Evolutionary conservation across 2,113 vertebrate species (phyloP).

Genomic region (Rhinopomastus cyanomelas): DNA sequence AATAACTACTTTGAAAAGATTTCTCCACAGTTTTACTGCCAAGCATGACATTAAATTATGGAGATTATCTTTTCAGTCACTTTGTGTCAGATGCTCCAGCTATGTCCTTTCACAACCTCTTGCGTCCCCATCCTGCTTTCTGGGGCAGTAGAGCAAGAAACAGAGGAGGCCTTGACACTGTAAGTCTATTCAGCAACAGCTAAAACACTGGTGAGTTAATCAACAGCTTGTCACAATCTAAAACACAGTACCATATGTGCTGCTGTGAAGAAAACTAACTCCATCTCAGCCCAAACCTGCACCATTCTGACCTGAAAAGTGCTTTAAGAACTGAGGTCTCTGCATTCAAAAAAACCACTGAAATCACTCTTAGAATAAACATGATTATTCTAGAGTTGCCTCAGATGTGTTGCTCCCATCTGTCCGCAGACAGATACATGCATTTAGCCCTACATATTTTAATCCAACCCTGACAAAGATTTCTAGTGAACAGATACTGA

Average conservation of each 20-base stretch:
- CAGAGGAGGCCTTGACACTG: not conserved
- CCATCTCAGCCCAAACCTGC: not conserved
- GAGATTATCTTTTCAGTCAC: not conserved
- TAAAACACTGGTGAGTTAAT: not conserved
- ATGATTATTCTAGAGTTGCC: not conserved
- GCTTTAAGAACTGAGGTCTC: not conserved
- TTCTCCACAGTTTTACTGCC: not conserved
- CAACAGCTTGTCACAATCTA: not conserved
- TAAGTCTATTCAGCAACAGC: not conserved
- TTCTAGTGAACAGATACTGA: not conserved
- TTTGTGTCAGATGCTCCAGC: not conserved
- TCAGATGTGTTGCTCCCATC: not conserved
- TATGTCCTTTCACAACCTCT: not conserved
- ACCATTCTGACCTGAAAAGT: constrained; percentile 14
- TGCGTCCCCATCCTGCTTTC: not conserved
- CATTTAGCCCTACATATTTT: not conserved
- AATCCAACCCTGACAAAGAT: not conserved
- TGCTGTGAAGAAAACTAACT: constrained; percentile 17
- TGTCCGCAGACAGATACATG: not conserved
- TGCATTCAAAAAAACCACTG: not conserved
- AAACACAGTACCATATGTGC: constrained; percentile 39
- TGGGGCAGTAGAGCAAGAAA: not conserved
- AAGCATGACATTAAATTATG: not conserved
- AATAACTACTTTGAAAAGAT: not conserved
- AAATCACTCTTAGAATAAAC: not conserved